A percentile compares a stretch with the other conserved stretches of the same genome.
These are phyloP conservation scores for Laothoe populi DNA, from an alignment of 2,888 invertebrate species.

Conservation along the genomic window DNA sequence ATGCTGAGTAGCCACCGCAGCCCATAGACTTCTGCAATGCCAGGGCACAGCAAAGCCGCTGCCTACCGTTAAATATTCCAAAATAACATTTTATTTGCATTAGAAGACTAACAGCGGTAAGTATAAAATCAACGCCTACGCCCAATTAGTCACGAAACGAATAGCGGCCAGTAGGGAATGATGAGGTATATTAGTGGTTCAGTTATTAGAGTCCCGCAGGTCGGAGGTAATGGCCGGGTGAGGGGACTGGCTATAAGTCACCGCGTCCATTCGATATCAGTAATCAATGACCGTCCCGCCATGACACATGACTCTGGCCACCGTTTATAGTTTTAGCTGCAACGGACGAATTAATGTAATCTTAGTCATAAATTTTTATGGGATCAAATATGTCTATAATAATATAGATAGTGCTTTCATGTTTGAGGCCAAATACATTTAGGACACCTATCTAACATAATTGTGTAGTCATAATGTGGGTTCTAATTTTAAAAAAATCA, in stretches of 20 bases:
- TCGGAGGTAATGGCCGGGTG: conserved; percentile 66
- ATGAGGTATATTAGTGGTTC: conserved; percentile 70
- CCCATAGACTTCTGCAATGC: too few species aligned
- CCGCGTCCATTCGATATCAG: conserved; percentile 71
- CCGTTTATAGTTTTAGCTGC: conserved; percentile 80
- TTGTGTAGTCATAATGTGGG: too few species aligned
- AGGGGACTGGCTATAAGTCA: conserved; percentile 79
- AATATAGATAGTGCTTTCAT: neutral
- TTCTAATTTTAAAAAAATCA: too few species aligned
- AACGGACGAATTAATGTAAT: conserved; percentile 73
- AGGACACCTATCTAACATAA: too few species aligned
- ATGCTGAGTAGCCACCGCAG: too few species aligned
- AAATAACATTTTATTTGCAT: conserved; percentile 1
- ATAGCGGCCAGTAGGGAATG: conserved; percentile 67
- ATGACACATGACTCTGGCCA: conserved; percentile 81
- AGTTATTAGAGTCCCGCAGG: conserved; percentile 46
- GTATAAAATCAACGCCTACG: conserved; percentile 62
- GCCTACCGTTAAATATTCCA: too few species aligned
- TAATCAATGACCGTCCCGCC: conserved; percentile 80
- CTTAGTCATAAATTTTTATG: conserved; percentile 68
- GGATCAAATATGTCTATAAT: conserved; percentile 21
- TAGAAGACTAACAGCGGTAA: conserved; percentile 49
- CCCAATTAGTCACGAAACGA: conserved; percentile 85
- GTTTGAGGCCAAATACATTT: too few species aligned
- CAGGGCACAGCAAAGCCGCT: too few species aligned